These are phyloP conservation scores for Phortica variegata DNA, from an alignment of 1,140 invertebrate genomes.

Conservation along the genomic window DNA sequence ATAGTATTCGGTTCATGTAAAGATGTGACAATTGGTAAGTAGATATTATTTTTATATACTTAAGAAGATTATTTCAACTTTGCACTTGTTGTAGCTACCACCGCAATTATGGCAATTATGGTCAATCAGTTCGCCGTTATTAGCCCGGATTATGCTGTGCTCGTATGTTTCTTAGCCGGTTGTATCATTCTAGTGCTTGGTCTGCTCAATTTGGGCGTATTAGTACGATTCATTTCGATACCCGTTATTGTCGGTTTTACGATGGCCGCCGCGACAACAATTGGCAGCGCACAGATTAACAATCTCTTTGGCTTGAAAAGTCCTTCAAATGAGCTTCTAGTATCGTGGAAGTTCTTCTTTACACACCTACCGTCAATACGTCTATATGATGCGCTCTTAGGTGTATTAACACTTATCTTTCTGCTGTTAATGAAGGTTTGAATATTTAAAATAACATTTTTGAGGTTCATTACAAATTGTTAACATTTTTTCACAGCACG, in stretches of 20 bases:
- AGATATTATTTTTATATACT: not conserved
- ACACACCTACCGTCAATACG: slow-evolving; percentile 57
- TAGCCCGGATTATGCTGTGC: slow-evolving; percentile 73
- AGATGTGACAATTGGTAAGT: slow-evolving; percentile 73
- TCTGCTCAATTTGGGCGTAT: slow-evolving; percentile 80
- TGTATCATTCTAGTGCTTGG: slow-evolving; percentile 74
- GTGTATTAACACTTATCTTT: slow-evolving; percentile 61
- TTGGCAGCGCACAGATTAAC: slow-evolving; percentile 81
- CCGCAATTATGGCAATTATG: slow-evolving; percentile 78
- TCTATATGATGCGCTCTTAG: slow-evolving; percentile 62
- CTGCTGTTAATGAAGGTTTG: slow-evolving; percentile 65
- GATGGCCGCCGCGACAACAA: slow-evolving; percentile 83
- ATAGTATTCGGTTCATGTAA: slow-evolving; percentile 83
- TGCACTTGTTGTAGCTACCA: slow-evolving; percentile 65
- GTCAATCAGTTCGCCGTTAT: slow-evolving; percentile 67
- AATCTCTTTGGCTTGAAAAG: slow-evolving; percentile 70
- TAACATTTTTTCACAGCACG: slow-evolving; percentile 76
- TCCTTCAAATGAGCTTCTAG: slow-evolving; percentile 62
- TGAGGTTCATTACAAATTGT: not conserved
- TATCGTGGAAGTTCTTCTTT: slow-evolving; percentile 62
- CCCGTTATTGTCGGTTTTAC: slow-evolving; percentile 90
- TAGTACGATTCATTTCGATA: slow-evolving; percentile 87
- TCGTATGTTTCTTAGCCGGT: slow-evolving; percentile 79
- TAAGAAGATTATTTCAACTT: not conserved
- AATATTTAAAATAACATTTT: not conserved